These are phyloP conservation scores for Battus philenor DNA, from an alignment of 1,140 invertebrate species.

Conservation along the genomic window DNA sequence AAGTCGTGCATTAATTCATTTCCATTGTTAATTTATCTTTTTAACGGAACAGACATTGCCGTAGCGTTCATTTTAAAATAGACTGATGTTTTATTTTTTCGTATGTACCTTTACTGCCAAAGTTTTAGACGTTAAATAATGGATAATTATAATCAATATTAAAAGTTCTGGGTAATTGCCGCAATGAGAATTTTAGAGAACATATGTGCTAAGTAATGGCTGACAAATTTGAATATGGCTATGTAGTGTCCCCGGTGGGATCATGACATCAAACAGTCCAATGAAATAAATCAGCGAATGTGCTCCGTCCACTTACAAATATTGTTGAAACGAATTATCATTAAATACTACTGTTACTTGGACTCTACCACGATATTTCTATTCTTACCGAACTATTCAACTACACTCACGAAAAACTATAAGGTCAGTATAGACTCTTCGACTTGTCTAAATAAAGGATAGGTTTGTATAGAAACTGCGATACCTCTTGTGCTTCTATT, in stretches of 20 bases:
- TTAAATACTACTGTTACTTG: too few relatives aligned
- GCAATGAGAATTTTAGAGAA: constrained; percentile 2
- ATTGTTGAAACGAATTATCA: constrained; percentile 32
- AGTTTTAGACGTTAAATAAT: constrained; percentile 51
- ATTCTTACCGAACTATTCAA: too few relatives aligned
- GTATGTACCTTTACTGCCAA: constrained; percentile 64
- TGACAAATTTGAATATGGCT: too few relatives aligned
- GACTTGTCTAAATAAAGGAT: too few relatives aligned
- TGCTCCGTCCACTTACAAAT: constrained; percentile 54
- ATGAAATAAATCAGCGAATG: constrained; percentile 34
- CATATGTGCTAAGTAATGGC: constrained; percentile 6
- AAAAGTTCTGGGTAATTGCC: constrained; percentile 7
- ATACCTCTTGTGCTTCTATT: constrained; percentile 23
- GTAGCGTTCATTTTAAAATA: constrained; percentile 33
- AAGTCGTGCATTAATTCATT: constrained; percentile 31
- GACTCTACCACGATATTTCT: too few relatives aligned
- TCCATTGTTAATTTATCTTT: constrained; percentile 28
- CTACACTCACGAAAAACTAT: too few relatives aligned
- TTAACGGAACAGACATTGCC: constrained; percentile 23
- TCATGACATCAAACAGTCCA: too few relatives aligned
- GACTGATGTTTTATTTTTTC: constrained; percentile 50
- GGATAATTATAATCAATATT: constrained; percentile 27
- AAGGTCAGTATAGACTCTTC: too few relatives aligned
- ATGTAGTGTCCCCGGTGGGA: too few relatives aligned
- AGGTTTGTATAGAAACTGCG: constrained; percentile 26